Conservation (phyloP, 2,113 vertebrate genomes). For the Capra hircus region DNA sequence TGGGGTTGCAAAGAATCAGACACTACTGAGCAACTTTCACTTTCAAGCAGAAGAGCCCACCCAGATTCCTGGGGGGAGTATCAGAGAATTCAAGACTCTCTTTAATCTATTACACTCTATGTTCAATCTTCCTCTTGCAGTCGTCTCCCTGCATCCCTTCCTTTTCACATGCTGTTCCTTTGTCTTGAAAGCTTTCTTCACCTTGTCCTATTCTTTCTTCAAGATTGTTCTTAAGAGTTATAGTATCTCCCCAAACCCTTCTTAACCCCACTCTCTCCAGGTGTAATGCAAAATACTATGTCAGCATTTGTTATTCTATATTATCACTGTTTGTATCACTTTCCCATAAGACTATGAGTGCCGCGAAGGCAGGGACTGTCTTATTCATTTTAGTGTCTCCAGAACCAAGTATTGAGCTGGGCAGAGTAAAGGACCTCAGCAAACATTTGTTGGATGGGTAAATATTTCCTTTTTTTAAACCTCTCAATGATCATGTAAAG, state of each 20-base stretch:
- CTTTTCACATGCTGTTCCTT: background rate
- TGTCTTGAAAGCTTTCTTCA: background rate
- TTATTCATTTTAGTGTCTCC: background rate
- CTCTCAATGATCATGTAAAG: background rate
- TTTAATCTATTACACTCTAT: background rate
- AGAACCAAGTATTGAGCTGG: background rate
- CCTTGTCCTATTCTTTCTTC: background rate
- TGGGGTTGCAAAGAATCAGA: background rate
- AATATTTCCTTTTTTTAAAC: background rate
- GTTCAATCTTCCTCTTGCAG: accelerated
- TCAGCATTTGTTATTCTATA: background rate
- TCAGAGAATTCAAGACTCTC: background rate
- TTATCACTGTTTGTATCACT: background rate
- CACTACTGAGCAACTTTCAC: background rate
- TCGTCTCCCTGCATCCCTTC: background rate
- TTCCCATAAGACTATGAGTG: background rate
- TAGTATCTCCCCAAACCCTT: background rate
- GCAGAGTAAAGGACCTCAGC: background rate
- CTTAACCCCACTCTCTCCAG: background rate
- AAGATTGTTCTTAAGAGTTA: background rate
- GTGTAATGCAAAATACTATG: background rate
- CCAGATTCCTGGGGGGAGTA: background rate
- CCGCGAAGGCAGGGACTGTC: background rate
- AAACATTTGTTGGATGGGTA: background rate
- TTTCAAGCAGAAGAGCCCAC: background rate